Base-by-base conservation (phyloP, 2,888 invertebrate species). In the Apomyelois bistriatella region DNA sequence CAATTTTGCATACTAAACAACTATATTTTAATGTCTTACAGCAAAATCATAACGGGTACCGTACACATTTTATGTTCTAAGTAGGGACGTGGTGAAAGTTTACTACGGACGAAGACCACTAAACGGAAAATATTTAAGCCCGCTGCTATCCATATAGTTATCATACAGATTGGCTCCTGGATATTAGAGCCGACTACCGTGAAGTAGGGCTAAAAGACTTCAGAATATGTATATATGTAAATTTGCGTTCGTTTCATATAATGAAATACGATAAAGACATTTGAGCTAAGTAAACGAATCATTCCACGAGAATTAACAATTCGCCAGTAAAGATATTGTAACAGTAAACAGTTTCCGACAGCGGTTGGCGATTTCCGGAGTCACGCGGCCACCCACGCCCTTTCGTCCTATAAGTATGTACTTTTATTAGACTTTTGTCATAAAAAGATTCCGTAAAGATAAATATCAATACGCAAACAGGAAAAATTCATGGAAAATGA, bases 341-440 rank as follows among this genome's bases (percentile, higher is more conserved):
- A 12, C 43, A 12, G 30, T 1, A 43, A 12, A 43, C 7, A 1
- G 13, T 43, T 43, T 30, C 43, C 30, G 43, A 8, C 43, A 22
- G 13, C 9, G 30, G 5, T 13, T 58, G 56, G 59, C 54, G 57
- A 60, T 58, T 56, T 65, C 71, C 69, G 67, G 67, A 50, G 46
- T 53, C 53, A 55, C 15, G 48, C 42, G 50, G 56, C 46, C 53
- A 55, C 53, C 54, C 52, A 48, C 61, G 15, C 43, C 43, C 43
- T 30, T 22, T n/a, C 13, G 30, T 12, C 30, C 28, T 43, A 8
- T 28, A 41, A 7, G n/a, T 36, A n/a, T 2, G 36, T 7, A 38
- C 28, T 9, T 41, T 30, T 30, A 43, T 13, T 12, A 17, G 4
- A 43, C 22, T 9, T 28, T 30, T 43, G 30, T 30, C 1, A 30